A percentile compares a stretch with the other conserved stretches of the same genome.
Evolutionary conservation across 2,113 vertebrate genomes (phyloP).

Genomic region (Hippocampus abdominalis): DNA sequence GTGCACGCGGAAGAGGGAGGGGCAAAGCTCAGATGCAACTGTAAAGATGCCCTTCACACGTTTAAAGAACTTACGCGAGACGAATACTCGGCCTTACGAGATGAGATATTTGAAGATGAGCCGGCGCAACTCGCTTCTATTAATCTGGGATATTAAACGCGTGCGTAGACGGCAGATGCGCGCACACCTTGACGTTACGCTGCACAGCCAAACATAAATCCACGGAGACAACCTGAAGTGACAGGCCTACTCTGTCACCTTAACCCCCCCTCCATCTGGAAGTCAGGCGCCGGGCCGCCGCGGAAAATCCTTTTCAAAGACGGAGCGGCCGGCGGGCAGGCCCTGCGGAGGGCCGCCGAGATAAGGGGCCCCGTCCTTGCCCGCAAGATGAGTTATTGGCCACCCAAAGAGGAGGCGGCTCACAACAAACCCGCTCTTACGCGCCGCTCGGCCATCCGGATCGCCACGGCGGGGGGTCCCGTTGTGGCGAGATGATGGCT

Average conservation of each 20-base stretch:
- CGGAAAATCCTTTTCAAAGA: conserved; percentile 60
- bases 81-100: conserved; percentile 35
- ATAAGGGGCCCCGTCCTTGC: conserved; percentile 59
- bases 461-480: conserved; percentile 42
- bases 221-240: conserved; percentile 48
- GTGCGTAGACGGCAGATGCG: conserved; percentile 7
- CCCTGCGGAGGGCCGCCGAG: conserved; percentile 50
- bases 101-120: conserved; percentile 27
- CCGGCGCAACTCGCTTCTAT: conserved; percentile 24
- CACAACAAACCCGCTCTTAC: conserved; percentile 51
- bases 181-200: conserved; percentile 38
- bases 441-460: conserved; percentile 35
- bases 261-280: conserved; percentile 62
- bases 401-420: conserved; percentile 66
- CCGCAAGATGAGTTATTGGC: conserved; percentile 69
- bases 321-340: conserved; percentile 50
- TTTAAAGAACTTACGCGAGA: conserved; percentile 63
- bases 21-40: conserved; percentile 53
- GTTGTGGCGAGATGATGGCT: conserved; percentile 58
- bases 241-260: conserved; percentile 66
- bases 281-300: conserved; percentile 53
- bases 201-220: conserved; percentile 50
- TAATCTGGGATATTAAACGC: conserved; percentile 24
- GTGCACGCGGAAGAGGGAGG: conserved; percentile 18
- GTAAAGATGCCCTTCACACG: conserved; percentile 69